phyloP scores from a whole-genome alignment of 2,797 vertebrate genomes.

The Periparus ater region DNA sequence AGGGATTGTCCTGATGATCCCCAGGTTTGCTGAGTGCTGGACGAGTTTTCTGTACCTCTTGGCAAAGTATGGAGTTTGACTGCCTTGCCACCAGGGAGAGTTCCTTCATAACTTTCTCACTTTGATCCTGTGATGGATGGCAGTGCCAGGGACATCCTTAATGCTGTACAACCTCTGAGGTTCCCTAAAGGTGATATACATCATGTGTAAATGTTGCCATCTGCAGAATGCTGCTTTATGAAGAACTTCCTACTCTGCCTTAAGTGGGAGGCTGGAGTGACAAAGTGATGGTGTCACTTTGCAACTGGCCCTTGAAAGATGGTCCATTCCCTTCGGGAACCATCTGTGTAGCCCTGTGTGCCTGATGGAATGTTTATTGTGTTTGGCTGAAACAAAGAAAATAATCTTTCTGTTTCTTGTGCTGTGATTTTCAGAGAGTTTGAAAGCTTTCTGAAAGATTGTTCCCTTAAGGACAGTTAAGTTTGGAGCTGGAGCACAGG shows the following conservation, averaged over 20 bases:
- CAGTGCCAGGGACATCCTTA: background rate
- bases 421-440: background rate
- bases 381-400: background rate
- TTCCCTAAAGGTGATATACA: conserved; percentile 14
- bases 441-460: background rate
- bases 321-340: background rate
- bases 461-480: background rate
- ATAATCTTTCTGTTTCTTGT: background rate
- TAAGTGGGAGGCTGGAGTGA: conserved; percentile 46
- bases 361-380: background rate
- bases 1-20: rapidly evolving
- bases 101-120: background rate
- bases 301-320: conserved; percentile 63
- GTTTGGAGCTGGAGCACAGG: background rate
- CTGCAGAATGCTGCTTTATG: conserved; percentile 32
- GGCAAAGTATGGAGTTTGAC: background rate
- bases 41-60: background rate
- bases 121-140: background rate
- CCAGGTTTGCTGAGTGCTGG: rapidly evolving
- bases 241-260: background rate
- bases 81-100: rapidly evolving
- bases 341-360: conserved; percentile 26
- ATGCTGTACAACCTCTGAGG: background rate
- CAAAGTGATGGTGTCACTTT: conserved; percentile 59
- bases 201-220: conserved; percentile 24